These are phyloP conservation scores for Peromyscus attwateri DNA, from an alignment of 2,797 vertebrate species.

Conservation along the genomic window DNA sequence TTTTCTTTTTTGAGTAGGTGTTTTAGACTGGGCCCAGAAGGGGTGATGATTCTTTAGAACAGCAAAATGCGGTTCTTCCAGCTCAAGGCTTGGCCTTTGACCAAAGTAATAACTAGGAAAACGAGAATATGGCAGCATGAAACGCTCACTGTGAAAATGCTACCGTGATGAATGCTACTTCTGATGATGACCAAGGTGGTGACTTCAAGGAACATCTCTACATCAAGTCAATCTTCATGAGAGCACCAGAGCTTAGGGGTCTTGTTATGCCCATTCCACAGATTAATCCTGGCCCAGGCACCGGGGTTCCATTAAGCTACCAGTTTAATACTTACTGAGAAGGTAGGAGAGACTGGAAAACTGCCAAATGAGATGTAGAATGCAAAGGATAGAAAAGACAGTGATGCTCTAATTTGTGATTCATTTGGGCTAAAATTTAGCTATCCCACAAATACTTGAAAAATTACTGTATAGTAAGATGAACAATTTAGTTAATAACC, in stretches of 20 bases:
- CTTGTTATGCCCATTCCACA: background rate
- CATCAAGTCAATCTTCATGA: background rate
- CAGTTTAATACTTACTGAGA: background rate
- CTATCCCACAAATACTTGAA: background rate
- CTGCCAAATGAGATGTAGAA: background rate
- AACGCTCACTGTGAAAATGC: background rate
- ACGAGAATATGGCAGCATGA: background rate
- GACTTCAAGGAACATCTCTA: background rate
- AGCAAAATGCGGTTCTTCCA: background rate
- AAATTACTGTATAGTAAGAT: background rate
- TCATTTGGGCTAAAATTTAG: slow-evolving; percentile 30
- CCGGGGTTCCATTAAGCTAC: background rate
- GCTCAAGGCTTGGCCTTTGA: background rate
- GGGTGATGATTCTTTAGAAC: background rate
- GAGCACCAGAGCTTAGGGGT: background rate
- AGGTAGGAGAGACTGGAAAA: background rate
- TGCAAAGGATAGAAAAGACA: background rate
- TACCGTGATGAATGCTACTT: background rate
- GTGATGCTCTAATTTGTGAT: background rate
- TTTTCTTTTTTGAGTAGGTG: background rate
- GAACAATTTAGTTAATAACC: background rate
- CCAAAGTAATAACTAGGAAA: background rate
- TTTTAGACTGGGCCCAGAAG: background rate
- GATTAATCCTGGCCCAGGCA: background rate
- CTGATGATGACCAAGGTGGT: background rate